Evolutionary conservation across 2,113 vertebrate species (phyloP).

Genomic region (Himantopus leucocephalus): DNA sequence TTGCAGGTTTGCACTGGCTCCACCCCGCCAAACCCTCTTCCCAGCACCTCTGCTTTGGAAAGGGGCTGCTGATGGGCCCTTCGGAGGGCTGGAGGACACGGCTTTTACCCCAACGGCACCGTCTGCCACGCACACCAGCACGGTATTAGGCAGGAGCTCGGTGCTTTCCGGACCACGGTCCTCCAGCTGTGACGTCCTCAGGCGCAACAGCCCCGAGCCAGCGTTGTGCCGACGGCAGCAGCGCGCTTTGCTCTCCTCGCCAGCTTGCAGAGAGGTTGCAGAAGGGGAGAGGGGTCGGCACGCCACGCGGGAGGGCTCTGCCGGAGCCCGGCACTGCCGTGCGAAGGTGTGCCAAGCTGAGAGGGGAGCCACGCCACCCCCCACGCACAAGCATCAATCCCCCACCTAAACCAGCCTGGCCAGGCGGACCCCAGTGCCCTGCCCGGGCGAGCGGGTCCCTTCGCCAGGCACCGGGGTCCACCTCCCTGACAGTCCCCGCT

Average conservation of each 20-base stretch:
- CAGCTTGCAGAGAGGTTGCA: accelerated
- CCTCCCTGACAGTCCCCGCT: background rate
- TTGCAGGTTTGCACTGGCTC: background rate
- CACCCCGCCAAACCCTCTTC: background rate
- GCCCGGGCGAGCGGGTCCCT: background rate
- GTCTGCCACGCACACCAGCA: background rate
- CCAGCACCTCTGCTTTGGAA: background rate
- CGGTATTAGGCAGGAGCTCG: background rate
- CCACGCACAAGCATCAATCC: accelerated
- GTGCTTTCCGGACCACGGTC: background rate
- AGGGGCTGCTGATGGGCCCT: background rate
- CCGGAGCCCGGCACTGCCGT: background rate
- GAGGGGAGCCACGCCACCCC: background rate
- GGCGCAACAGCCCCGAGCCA: background rate
- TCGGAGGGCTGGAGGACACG: background rate
- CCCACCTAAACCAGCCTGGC: background rate
- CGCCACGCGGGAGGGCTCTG: background rate
- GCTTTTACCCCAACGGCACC: background rate
- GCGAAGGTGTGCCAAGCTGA: background rate
- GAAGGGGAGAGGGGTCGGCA: background rate
- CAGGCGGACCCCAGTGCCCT: background rate
- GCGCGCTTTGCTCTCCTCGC: background rate
- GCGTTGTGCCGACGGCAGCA: background rate
- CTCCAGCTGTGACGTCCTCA: background rate
- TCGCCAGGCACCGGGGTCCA: background rate